These are phyloP conservation scores for Cygnus olor DNA, from an alignment of 2,797 vertebrate species.

Conservation along the genomic window DNA sequence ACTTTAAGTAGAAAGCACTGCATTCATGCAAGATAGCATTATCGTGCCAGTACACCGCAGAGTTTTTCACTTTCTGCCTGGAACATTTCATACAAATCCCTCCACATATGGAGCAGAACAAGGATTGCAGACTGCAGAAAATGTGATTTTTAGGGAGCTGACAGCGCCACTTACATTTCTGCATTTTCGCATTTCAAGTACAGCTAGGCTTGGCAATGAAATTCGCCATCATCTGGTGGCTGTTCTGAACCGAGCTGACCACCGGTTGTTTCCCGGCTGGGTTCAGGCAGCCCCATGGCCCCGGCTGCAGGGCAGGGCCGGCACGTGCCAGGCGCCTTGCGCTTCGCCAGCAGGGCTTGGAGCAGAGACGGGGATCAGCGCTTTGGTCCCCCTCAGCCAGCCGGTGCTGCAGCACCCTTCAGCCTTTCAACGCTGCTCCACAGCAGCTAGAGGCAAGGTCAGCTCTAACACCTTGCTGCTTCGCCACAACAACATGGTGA, in stretches of 20 bases:
- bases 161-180: conserved; percentile 47
- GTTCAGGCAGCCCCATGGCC: not conserved
- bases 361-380: not conserved
- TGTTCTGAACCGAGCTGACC: conserved; percentile 13
- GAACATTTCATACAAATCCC: conserved; percentile 63
- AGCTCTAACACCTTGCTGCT: not conserved
- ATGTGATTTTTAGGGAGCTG: conserved; percentile 58
- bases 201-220: conserved; percentile 36
- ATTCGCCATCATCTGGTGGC: conserved; percentile 45
- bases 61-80: conserved; percentile 58
- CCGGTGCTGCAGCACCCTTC: not conserved
- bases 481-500: not conserved
- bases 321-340: not conserved
- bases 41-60: conserved; percentile 28
- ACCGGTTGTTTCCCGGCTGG: not conserved
- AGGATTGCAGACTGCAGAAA: conserved; percentile 56
- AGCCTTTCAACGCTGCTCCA: not conserved
- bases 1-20: conserved; percentile 52
- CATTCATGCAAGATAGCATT: conserved; percentile 37
- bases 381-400: conserved; percentile 14
- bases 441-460: fast-evolving
- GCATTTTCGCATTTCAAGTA: conserved; percentile 41
- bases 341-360: not conserved
- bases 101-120: conserved; percentile 62
- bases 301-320: not conserved